These are phyloP conservation scores for Sebastiscus albofasciatus DNA, from an alignment of 2,797 vertebrate species.

Conservation along the genomic window DNA sequence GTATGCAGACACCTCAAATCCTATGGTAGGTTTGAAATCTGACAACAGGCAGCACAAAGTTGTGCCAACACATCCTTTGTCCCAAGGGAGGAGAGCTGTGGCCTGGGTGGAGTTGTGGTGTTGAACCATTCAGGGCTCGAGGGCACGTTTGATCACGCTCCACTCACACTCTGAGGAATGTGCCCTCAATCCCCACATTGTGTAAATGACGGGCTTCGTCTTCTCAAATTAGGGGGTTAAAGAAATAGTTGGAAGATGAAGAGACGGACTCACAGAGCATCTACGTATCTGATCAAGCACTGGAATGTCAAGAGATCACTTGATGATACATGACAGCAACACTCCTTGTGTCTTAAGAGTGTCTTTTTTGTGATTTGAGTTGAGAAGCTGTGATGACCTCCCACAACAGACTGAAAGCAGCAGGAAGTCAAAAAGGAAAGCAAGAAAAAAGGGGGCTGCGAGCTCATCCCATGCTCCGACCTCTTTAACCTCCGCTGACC, in stretches of 20 bases:
- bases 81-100: neutral
- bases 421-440: slow-evolving; percentile 31
- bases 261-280: neutral
- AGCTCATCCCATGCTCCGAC: slow-evolving; percentile 46
- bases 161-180: slow-evolving; percentile 45
- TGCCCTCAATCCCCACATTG: neutral
- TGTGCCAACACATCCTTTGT: neutral
- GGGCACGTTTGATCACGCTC: slow-evolving; percentile 39
- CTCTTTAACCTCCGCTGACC: slow-evolving; percentile 54
- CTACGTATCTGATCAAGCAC: neutral
- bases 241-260: neutral
- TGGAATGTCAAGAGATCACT: neutral
- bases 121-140: slow-evolving; percentile 9
- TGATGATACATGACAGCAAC: neutral
- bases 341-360: neutral
- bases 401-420: slow-evolving; percentile 4
- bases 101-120: neutral
- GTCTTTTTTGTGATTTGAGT: neutral
- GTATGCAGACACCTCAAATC: neutral
- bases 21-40: neutral
- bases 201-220: slow-evolving; percentile 17
- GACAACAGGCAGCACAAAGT: neutral
- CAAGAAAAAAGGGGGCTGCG: slow-evolving; percentile 7
- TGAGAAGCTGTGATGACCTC: neutral
- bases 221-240: slow-evolving; percentile 29